Base-by-base conservation (phyloP, 2,797 vertebrate species). In the Leptoclinus maculatus region DNA sequence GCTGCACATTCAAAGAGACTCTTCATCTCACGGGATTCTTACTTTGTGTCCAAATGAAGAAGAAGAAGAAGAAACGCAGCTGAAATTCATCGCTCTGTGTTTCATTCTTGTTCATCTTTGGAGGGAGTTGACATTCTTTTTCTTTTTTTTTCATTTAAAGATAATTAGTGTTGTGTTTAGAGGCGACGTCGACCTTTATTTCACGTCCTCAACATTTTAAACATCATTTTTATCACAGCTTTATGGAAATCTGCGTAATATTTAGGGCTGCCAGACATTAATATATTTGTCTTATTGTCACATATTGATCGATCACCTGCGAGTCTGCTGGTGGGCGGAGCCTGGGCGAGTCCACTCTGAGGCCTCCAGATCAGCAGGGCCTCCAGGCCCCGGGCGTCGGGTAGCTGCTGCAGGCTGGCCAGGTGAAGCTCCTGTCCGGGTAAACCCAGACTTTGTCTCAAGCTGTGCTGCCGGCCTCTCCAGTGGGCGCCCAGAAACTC, bases 401-500 rank as follows among this genome's bases (percentile, higher is more conserved):
- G 93, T 1, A 90, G 91, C 27, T 96, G 96, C 94, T 99, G 98
- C 25, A 99, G 94, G 90, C 98, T 98, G 91, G 96, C 97, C 93
- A 99, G 92, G 74, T 97, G 96, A 21, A 99, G 95, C 84, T 96
- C 95, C 38, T 97, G 96, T 23, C 94, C 87, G 66, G 92, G 92
- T 1, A 96, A 82, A 73, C 93, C 92, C 16, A 99, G 93, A 32
- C 91, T 54, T 3, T 94, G 90, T 8, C 95, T 95, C 78, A 99
- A 91, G 53, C 93, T 96, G 41, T 96, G 95, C 91, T 99, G 97
- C 49, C 99, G 92, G 82, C 95, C 96, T 60, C 95, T 94, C 98
- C 98, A 99, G 25, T 99, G 96, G 80, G 98, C 97, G 0, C 95
- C 96, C 66, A 99, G 95, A 51, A 99, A 98, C 88, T 98, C 98